These are phyloP conservation scores for Drosophila pachea DNA, from an alignment of 1,140 invertebrate genomes.

Conservation along the genomic window DNA sequence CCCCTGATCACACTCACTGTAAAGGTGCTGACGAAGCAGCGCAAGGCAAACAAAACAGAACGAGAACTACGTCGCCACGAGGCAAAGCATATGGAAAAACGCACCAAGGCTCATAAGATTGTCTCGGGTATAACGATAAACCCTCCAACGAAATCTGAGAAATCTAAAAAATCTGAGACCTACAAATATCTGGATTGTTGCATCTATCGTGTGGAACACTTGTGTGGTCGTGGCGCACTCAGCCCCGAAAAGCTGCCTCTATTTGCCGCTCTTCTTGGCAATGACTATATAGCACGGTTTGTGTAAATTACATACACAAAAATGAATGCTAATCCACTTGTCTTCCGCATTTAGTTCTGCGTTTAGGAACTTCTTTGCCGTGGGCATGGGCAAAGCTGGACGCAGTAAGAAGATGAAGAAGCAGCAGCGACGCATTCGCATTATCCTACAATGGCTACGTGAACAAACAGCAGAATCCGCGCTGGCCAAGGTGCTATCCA, in stretches of 20 bases:
- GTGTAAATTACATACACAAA: background rate
- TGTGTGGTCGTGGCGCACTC: constrained; percentile 83
- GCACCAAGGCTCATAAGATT: constrained; percentile 63
- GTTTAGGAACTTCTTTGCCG: constrained; percentile 85
- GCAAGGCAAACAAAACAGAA: background rate
- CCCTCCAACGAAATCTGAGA: background rate
- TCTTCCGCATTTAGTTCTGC: constrained; percentile 70
- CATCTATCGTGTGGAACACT: constrained; percentile 86
- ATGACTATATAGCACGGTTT: constrained; percentile 87
- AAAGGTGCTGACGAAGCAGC: constrained; percentile 68
- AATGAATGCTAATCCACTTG: background rate
- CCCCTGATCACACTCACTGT: constrained; percentile 85
- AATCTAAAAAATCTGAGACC: constrained; percentile 21
- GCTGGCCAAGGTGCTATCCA: constrained; percentile 83
- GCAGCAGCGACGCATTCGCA: constrained; percentile 83
- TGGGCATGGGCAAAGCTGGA: constrained; percentile 82
- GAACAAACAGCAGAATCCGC: constrained; percentile 85
- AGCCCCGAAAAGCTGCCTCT: constrained; percentile 85
- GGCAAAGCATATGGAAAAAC: constrained; percentile 69
- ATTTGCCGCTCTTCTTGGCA: constrained; percentile 89
- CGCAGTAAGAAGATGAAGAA: constrained; percentile 81
- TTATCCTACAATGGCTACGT: constrained; percentile 86
- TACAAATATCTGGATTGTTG: constrained; percentile 82
- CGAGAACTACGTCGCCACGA: constrained; percentile 50
- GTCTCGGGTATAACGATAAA: constrained; percentile 36